Base-by-base conservation (phyloP, 2,888 invertebrate species). In the Hydrotaea cyrtoneurina region DNA sequence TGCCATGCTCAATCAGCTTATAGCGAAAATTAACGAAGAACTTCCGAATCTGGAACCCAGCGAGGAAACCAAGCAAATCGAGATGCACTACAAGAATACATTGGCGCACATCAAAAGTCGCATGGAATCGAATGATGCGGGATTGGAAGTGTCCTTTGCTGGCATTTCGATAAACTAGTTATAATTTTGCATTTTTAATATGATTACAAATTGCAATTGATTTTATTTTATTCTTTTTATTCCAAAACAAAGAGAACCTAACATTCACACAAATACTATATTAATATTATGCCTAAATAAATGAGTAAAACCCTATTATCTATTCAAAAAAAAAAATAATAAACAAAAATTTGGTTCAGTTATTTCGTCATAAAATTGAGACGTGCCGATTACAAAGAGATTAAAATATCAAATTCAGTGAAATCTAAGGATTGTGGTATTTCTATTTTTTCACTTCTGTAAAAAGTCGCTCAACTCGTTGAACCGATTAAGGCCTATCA, bases 31-130 rank as follows among this genome's bases (percentile, higher is more conserved):
- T 69, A 96, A 96, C 87, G 98, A 98, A 89, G 98, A 98, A 91
- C 93, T 99, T 39, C 97, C 98, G 0, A 98, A 97, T 92, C 93
- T 99, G 85, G 99, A 99, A 90, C 96, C 96, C 71, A 97, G 96
- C 19, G 98, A 98, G 89, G 99, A 99, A 92, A 97, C 98, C 39
- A 98, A 99, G 89, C 98, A 98, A 93, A 98, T 99, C 87, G 96
- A 97, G 86, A 97, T 97, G 90, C 99, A 99, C 92, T 98, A 99
- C 92, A 96, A 96, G 88, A 98, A 98, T 90, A 98, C 97, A 0
- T 92, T 97, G 89, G 96, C 96, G 86, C 97, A 97, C 90, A 93
- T 98, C 87, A 94, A 95, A 91, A 95, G 95, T 89, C 93, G 95
- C 88, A 91, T 92, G 88, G 92, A 92, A 84, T 91, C 93, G 43